Conservation (phyloP, 2,797 vertebrate species). For the Austrolebias charrua region DNA sequence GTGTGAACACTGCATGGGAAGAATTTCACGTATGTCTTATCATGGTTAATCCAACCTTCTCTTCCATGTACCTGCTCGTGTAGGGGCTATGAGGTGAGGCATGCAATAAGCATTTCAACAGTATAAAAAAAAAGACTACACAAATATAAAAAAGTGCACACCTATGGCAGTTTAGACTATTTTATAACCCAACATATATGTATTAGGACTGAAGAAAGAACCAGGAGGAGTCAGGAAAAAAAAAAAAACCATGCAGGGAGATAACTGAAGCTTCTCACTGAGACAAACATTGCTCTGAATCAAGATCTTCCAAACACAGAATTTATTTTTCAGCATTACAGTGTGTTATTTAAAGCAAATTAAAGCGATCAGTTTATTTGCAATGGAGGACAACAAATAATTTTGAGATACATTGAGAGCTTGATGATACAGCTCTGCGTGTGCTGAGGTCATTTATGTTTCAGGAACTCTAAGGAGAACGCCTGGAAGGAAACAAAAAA, state of each 20-base stretch:
- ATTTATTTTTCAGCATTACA: not conserved
- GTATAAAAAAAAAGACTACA: not conserved
- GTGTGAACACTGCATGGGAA: slow-evolving; percentile 1
- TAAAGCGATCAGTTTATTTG: slow-evolving; percentile 13
- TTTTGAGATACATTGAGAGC: not conserved
- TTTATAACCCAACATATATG: not conserved
- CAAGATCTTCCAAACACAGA: too few relatives aligned
- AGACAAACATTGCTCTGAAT: too few relatives aligned
- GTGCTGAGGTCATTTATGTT: slow-evolving; percentile 27
- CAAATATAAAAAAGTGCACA: not conserved
- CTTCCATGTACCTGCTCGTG: not conserved
- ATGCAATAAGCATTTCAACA: not conserved
- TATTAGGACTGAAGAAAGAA: not conserved
- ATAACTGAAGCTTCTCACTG: not conserved
- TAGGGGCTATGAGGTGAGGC: too few relatives aligned
- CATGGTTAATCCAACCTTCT: not conserved
- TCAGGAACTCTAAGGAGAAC: slow-evolving; percentile 15
- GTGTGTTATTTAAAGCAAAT: not conserved
- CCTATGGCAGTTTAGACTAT: not conserved
- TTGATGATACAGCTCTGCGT: not conserved
- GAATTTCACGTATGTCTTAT: slow-evolving; percentile 4
- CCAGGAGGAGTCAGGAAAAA: not conserved
- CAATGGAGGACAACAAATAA: slow-evolving; percentile 19
- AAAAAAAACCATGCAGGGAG: not conserved
- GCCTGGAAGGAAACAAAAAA: slow-evolving; percentile 16